Conservation (phyloP, 2,888 invertebrate species). For the Phytoseiulus persimilis region DNA sequence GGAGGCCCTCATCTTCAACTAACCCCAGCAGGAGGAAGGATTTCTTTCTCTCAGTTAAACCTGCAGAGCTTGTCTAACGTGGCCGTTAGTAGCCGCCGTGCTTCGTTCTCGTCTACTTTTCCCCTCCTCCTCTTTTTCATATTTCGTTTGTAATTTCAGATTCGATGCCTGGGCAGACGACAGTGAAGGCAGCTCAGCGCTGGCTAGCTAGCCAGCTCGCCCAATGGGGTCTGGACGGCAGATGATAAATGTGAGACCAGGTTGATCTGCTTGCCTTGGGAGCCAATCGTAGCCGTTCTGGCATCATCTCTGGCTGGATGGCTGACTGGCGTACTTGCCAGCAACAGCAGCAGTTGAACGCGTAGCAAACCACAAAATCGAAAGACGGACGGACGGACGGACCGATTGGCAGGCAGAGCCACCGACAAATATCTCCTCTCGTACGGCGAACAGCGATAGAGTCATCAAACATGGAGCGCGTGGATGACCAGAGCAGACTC, state of each 20-base stretch:
- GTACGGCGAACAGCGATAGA: neutral
- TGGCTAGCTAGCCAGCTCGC: neutral
- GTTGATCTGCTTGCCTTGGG: neutral
- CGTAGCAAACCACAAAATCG: conserved; percentile 38
- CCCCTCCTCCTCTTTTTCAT: neutral
- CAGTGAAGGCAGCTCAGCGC: neutral
- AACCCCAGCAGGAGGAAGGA: conserved; percentile 5
- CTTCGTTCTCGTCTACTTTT: neutral
- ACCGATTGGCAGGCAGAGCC: neutral
- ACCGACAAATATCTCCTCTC: neutral
- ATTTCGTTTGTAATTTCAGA: neutral
- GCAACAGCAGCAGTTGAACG: conserved; percentile 35
- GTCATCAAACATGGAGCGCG: conserved; percentile 5
- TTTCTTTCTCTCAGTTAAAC: neutral
- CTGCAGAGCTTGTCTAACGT: neutral
- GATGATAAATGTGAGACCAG: neutral
- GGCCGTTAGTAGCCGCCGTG: neutral
- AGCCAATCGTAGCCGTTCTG: neutral
- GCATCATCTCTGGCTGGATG: neutral
- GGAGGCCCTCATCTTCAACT: neutral
- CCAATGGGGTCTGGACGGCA: neutral
- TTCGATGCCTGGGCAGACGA: neutral
- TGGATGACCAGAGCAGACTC: neutral
- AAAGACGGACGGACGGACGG: conserved; percentile 19
- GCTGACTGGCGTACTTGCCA: neutral